Percentiles rank a stretch among this genome's conserved stretches.
phyloP scores from a whole-genome alignment of 2,113 vertebrate species.

The Hemiscyllium ocellatum region DNA sequence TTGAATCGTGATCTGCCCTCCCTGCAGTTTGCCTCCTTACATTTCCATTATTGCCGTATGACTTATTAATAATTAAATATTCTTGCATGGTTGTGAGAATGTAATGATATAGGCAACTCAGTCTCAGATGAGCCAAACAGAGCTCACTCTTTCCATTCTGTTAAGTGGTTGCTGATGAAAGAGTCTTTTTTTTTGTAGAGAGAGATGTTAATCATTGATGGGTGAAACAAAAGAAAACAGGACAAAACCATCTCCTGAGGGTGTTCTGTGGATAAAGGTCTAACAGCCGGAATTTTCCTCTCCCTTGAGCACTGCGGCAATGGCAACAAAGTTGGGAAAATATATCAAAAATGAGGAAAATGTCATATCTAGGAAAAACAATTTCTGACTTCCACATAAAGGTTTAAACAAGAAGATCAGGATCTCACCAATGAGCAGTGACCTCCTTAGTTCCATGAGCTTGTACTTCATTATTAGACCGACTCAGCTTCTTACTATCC shows the following conservation, averaged over 20 bases:
- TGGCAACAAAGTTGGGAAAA: too few relatives aligned
- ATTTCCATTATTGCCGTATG: slow-evolving; percentile 5
- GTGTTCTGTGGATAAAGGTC: not conserved
- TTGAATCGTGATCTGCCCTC: slow-evolving; percentile 14
- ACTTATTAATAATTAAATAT: slow-evolving; percentile 17
- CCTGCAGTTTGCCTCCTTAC: slow-evolving; percentile 13
- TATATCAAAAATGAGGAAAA: too few relatives aligned
- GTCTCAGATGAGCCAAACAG: not conserved
- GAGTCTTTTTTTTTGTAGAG: not conserved
- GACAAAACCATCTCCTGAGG: not conserved
- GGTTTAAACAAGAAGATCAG: too few relatives aligned
- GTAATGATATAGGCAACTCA: not conserved
- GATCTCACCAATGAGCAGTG: too few relatives aligned
- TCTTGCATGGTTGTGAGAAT: slow-evolving; percentile 11
- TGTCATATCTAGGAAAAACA: too few relatives aligned
- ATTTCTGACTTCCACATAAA: too few relatives aligned
- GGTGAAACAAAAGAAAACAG: not conserved
- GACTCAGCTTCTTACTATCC: too few relatives aligned
- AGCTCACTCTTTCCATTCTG: slow-evolving; percentile 20
- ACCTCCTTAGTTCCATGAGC: too few relatives aligned
- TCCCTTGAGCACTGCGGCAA: too few relatives aligned
- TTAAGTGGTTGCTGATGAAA: slow-evolving; percentile 24
- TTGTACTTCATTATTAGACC: too few relatives aligned
- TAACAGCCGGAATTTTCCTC: too few relatives aligned
- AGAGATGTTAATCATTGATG: not conserved